phyloP scores from a whole-genome alignment of 2,888 invertebrate species.

The Sarcophaga variegata region DNA sequence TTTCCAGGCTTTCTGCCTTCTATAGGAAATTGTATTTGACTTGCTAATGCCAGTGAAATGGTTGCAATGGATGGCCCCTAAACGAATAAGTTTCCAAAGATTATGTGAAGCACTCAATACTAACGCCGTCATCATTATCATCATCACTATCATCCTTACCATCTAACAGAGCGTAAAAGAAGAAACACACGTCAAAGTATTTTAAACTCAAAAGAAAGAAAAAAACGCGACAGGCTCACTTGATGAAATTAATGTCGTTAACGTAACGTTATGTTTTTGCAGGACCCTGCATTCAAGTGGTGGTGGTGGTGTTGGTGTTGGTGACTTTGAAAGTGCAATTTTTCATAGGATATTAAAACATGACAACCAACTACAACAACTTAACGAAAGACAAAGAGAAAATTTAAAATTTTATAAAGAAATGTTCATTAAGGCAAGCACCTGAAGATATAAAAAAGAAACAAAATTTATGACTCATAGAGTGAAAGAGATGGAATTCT shows the following conservation, averaged over 20 bases:
- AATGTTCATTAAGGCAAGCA: not conserved
- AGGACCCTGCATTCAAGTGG: not conserved
- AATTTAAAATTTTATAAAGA: not conserved
- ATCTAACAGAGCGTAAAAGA: not conserved
- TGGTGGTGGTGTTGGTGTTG: not conserved
- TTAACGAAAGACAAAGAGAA: conserved; percentile 9
- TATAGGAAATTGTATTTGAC: conserved; percentile 52
- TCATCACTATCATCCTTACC: not conserved
- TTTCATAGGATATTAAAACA: conserved; percentile 39
- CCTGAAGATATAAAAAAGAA: not conserved
- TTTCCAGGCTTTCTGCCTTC: not conserved
- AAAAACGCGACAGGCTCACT: conserved; percentile 7
- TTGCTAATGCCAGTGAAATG: conserved; percentile 62
- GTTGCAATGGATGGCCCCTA: conserved; percentile 13
- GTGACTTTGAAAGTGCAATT: conserved; percentile 64
- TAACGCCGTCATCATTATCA: conserved; percentile 23
- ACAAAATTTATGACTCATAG: no score
- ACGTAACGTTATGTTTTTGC: conserved; percentile 48
- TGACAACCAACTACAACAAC: conserved; percentile 21
- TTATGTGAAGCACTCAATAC: conserved; percentile 42
- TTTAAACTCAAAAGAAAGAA: not conserved
- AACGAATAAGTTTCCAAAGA: conserved; percentile 63
- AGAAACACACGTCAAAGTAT: conserved; percentile 25
- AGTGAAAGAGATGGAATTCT: no score
- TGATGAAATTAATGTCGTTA: conserved; percentile 61